Conservation (phyloP, 2,888 invertebrate genomes). For the Ichneumoninae sp. region DNA sequence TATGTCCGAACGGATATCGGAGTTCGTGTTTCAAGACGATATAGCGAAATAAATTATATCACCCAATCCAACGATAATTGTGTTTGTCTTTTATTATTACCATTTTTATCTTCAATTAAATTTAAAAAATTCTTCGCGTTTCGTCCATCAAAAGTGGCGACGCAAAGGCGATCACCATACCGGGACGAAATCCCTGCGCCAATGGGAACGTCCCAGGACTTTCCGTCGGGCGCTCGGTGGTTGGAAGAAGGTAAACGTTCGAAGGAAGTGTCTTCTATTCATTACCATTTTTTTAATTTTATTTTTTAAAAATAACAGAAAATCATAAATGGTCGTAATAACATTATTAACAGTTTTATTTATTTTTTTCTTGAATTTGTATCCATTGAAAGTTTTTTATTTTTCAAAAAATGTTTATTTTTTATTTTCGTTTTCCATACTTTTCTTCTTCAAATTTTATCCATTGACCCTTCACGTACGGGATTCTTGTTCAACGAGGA, state of each 20-base stretch:
- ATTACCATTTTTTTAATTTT: background rate
- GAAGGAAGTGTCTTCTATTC: conserved; percentile 18
- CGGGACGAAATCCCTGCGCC: conserved; percentile 48
- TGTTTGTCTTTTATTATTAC: conserved; percentile 21
- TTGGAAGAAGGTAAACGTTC: conserved; percentile 49
- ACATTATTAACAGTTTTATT: too few relatives aligned
- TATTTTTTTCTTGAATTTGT: too few relatives aligned
- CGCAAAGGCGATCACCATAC: background rate
- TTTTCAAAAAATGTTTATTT: too few relatives aligned
- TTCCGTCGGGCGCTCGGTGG: conserved; percentile 4
- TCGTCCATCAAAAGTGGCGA: background rate
- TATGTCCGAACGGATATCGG: conserved; percentile 76
- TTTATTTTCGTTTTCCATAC: too few relatives aligned
- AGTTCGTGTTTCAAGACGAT: conserved; percentile 82
- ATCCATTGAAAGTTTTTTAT: too few relatives aligned
- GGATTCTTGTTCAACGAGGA: too few relatives aligned
- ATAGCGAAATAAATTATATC: conserved; percentile 83
- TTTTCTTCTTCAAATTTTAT: too few relatives aligned
- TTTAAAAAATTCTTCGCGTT: background rate
- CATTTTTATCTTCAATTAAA: background rate
- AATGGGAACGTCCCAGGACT: conserved; percentile 31
- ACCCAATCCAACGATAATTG: conserved; percentile 67
- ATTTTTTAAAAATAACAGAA: background rate
- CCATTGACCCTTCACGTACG: too few relatives aligned
- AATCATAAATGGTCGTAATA: too few relatives aligned